Conservation (phyloP, 2,797 vertebrate species). For the Parambassis ranga region DNA sequence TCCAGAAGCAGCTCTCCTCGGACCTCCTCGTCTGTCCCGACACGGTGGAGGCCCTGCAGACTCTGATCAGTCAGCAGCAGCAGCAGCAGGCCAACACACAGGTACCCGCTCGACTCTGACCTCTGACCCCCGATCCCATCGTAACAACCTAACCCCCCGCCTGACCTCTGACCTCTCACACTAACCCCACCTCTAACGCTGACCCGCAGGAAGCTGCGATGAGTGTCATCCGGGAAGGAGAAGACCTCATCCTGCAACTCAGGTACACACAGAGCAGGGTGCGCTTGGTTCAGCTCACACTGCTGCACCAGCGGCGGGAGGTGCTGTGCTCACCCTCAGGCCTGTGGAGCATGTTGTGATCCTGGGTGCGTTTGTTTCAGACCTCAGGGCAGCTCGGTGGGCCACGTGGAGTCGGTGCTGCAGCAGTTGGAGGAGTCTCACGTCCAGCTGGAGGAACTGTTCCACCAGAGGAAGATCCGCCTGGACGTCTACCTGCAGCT, state of each 20-base stretch:
- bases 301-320: too few species aligned
- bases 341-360: too few species aligned
- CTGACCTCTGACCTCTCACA: conserved; percentile 15
- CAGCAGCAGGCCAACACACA: conserved; percentile 95
- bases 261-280: conserved; percentile 79
- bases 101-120: conserved; percentile 35
- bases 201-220: conserved; percentile 89
- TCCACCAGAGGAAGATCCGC: conserved; percentile 95
- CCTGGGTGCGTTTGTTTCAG: conserved; percentile 63
- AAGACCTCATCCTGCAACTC: conserved; percentile 98
- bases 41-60: conserved; percentile 93
- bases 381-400: conserved; percentile 95
- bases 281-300: conserved; percentile 1
- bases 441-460: conserved; percentile 96
- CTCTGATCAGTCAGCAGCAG: conserved; percentile 95
- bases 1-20: conserved; percentile 90
- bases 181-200: conserved; percentile 61
- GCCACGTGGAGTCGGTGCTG: conserved; percentile 93
- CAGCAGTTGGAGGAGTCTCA: conserved; percentile 97
- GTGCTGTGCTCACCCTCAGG: background rate
- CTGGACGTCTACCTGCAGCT: conserved; percentile 96
- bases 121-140: conserved; percentile 21
- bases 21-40: conserved; percentile 91
- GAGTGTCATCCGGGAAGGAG: conserved; percentile 97
- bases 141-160: conserved; percentile 40